Base-by-base conservation (phyloP, 2,113 vertebrate species). In the Casuarius casuarius region DNA sequence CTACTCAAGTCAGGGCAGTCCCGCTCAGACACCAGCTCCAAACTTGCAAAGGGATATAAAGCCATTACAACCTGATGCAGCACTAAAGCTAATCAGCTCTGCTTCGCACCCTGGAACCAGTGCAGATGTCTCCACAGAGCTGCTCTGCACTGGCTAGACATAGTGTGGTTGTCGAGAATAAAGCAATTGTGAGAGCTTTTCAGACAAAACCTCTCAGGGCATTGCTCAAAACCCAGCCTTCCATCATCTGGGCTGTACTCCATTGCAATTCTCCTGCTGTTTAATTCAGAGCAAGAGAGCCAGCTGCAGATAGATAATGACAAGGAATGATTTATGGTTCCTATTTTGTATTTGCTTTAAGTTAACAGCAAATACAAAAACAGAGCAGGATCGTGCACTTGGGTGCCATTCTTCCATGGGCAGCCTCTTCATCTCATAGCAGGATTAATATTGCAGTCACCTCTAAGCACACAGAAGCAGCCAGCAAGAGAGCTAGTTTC, bases 61-160 rank as follows among this genome's bases (percentile, higher is more conserved):
- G 42, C 70, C 74, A 18, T 44, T 8, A 4, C 51, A 51, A 3
- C 1, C 7, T 5, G 10, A 17, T 12, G 25, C 52, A 63, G 33
- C 68, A 38, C 62, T 19, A 3, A 12, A 1, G 0, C 66, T 8
- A 3, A 8, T 2, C 2, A 15, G 7, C 44, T 72, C 68, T n/a
- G 8, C 58, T 77, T 7, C 42, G 52, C 44, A 19, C 15, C 51
- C 83, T 25, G 26, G 52, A 40, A 68, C 22, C 73, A 62, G 29
- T 1, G 5, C 3, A 2, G 48, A 15, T 10, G 11, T 26, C 48
- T 54, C 46, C 46, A 62, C 20, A 29, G 31, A 75, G 5, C 16
- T 58, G 46, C 80, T 76, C 72, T 15, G 6, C 4, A 2, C 58
- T 83, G 6, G 28, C 13, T 10, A 10, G 10, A 16, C 29, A 33